phyloP scores from a whole-genome alignment of 2,888 invertebrate species.

The Apodemia mormo region DNA sequence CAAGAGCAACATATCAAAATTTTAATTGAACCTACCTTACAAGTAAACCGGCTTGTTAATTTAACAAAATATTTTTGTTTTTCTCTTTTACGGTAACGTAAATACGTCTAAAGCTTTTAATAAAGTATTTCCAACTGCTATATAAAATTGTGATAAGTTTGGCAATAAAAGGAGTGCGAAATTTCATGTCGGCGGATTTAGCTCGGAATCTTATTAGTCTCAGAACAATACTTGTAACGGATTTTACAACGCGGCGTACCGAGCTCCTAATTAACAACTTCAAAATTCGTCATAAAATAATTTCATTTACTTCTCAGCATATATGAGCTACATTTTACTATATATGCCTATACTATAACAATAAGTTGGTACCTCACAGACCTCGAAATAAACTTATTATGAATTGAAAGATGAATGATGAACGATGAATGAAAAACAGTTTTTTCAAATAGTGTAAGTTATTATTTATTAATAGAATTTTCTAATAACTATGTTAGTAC shows the following conservation, averaged over 20 bases:
- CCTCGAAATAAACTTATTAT: too few species aligned
- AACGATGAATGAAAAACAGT: too few species aligned
- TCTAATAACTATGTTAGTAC: too few species aligned
- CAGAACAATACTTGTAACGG: conserved; percentile 15
- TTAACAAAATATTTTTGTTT: background rate
- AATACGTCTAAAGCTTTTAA: background rate
- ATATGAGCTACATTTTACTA: too few species aligned
- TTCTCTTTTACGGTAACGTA: background rate
- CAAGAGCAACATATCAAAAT: too few species aligned
- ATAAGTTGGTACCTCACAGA: too few species aligned
- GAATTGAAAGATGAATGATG: too few species aligned
- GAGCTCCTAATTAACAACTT: conserved; percentile 1
- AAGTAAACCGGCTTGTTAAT: too few species aligned
- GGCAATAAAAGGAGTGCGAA: conserved; percentile 13
- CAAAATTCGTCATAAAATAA: conserved; percentile 1
- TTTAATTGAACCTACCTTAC: too few species aligned
- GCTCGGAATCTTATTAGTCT: conserved; percentile 17
- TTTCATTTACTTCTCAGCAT: conserved; percentile 21
- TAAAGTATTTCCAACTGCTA: conserved; percentile 5
- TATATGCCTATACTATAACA: too few species aligned
- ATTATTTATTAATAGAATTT: too few species aligned
- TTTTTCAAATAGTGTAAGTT: too few species aligned
- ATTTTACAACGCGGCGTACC: conserved; percentile 11
- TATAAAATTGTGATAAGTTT: conserved; percentile 15
- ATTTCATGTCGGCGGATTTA: conserved; percentile 8